A percentile compares a stretch with the other conserved stretches of the same genome.
These are phyloP conservation scores for Okapia johnstoni DNA, from an alignment of 2,113 vertebrate genomes.

Conservation along the genomic window DNA sequence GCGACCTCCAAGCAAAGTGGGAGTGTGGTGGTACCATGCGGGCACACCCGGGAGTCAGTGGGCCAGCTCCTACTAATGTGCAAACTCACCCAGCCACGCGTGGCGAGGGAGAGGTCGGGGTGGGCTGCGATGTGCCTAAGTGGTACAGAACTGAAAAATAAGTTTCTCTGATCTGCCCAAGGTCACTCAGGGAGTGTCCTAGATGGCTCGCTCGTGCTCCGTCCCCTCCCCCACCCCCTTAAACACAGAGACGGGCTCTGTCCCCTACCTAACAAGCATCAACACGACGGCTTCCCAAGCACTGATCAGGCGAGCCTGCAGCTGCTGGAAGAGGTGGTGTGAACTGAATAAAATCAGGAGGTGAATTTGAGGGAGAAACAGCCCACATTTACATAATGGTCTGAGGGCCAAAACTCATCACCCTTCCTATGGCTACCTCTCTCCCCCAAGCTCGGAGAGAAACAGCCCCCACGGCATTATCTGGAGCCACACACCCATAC, in stretches of 20 bases:
- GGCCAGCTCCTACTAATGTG: not conserved
- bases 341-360: constrained; percentile 58
- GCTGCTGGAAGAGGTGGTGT: constrained; percentile 35
- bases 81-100: not conserved
- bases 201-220: not conserved
- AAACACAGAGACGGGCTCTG: not conserved
- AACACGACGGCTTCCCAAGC: not conserved
- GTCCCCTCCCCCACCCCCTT: no score
- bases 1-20: not conserved
- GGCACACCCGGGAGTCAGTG: not conserved
- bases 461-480: not conserved
- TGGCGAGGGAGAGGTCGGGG: not conserved
- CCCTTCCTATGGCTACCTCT: not conserved
- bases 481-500: accelerated
- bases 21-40: accelerated
- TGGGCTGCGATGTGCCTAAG: not conserved
- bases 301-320: not conserved
- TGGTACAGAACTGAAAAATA: not conserved
- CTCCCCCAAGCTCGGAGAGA: not conserved
- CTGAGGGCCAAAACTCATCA: not conserved
- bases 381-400: not conserved
- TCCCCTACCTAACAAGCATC: not conserved
- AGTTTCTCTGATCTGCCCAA: not conserved
- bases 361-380: constrained; percentile 43
- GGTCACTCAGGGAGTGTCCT: not conserved